Base-by-base conservation (phyloP, 2,888 invertebrate species). In the Scaeva pyrastri region DNA sequence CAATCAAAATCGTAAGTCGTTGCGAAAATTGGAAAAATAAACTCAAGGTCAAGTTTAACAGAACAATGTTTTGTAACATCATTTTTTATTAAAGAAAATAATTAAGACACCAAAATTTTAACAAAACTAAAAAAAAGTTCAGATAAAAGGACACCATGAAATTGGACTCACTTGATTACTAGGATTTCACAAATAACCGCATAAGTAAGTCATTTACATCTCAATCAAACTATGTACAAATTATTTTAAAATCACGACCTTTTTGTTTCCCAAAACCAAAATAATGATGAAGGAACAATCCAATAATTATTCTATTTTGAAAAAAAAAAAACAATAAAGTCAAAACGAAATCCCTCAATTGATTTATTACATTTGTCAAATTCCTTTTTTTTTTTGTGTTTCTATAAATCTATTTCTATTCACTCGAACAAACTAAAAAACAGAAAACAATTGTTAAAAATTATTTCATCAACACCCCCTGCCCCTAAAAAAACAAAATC, bases 291-390 rank as follows among this genome's bases (percentile, higher is more conserved):
- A 21, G 50, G 6, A n/a, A n/a, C 50, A 2, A 19, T 50, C n/a
- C 8, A 1, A 10, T 68, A 68, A 50, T 52, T 68, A 68, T 68
- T 68, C 39, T 39, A 68, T 52, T 52, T 36, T 3, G 19, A 58
- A 11, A 4, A 19, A 41, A 12, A 6, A 41, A 41, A 21, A 31
- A 66, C 31, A 48, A 50, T 36, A 36, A 66, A 66, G 16, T 50
- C 39, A 39, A n/a, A n/a, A 68, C 39, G 52, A 52, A 68, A 52
- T 68, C 52, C 31, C 21, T 16, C 31, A 68, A 68, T 16, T 43
- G 62, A 66, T 66, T 66, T 36, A 66, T 66, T 48, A 16, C 48
- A 19, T 66, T 66, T 66, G 31, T 48, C 31, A 26, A 66, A 66
- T 66, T 66, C 66, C 36, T 21, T 48, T 48, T n/a, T n/a, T n/a